Evolutionary conservation across 2,888 invertebrate species (phyloP).

Genomic region (Lymantria dispar): DNA sequence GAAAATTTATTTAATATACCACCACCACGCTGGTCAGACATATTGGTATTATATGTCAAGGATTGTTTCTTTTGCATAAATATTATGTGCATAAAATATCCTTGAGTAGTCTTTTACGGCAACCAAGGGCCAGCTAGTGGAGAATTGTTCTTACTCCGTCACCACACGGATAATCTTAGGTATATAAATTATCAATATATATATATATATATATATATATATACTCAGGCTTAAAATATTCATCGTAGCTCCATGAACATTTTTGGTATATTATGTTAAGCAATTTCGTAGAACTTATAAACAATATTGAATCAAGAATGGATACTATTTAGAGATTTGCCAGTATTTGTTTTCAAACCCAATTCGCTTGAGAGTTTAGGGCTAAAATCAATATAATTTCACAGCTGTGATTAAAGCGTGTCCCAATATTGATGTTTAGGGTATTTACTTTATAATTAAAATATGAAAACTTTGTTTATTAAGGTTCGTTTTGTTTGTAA

Average conservation of each 20-base stretch:
- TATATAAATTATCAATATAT: too few species aligned
- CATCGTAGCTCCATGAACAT: too few species aligned
- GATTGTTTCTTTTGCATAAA: too few species aligned
- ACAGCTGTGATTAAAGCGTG: background rate
- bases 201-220: too few species aligned
- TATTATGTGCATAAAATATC: background rate
- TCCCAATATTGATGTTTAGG: background rate
- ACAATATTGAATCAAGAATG: background rate
- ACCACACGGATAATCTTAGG: background rate
- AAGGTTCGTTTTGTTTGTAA: background rate
- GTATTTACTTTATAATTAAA: background rate
- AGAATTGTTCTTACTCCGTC: background rate
- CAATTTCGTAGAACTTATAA: too few species aligned
- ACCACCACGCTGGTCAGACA: too few species aligned
- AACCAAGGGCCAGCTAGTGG: background rate
- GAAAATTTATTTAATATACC: too few species aligned
- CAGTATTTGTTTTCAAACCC: background rate
- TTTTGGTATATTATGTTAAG: too few species aligned
- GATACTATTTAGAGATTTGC: background rate
- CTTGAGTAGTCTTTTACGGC: background rate
- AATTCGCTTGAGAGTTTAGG: background rate
- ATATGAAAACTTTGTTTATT: background rate
- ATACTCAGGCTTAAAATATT: too few species aligned
- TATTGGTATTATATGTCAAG: too few species aligned
- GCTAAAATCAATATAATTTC: background rate